Conservation (phyloP, 2,888 invertebrate species). For the Hylaea fasciaria region DNA sequence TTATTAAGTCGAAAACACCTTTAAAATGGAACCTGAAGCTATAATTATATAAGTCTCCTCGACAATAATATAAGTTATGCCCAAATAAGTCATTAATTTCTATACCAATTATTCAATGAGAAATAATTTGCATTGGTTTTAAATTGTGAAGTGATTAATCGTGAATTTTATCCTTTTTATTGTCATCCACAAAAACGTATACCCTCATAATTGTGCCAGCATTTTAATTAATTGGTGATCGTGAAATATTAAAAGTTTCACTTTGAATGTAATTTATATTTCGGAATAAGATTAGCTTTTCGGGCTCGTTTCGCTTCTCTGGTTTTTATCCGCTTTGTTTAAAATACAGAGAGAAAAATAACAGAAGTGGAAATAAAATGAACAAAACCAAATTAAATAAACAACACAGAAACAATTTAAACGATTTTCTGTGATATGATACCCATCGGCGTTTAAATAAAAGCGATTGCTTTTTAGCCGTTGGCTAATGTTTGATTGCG, state of each 20-base stretch:
- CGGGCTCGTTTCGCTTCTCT: slow-evolving; percentile 10
- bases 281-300: slow-evolving; percentile 13
- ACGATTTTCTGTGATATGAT: slow-evolving; percentile 5
- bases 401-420: slow-evolving; percentile 10
- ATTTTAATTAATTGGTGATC: slow-evolving; percentile 23
- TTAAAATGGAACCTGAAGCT: too few species aligned
- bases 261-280: slow-evolving; percentile 20
- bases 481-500: neutral
- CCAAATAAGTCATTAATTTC: neutral
- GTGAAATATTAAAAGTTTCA: slow-evolving; percentile 19
- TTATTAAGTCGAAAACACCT: too few species aligned
- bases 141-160: neutral
- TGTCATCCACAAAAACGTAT: slow-evolving; percentile 4
- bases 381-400: slow-evolving; percentile 14
- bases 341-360: slow-evolving; percentile 13
- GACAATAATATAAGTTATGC: too few species aligned
- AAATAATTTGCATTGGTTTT: neutral
- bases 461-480: neutral
- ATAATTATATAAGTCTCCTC: too few species aligned
- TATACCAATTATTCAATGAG: neutral
- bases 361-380: slow-evolving; percentile 10
- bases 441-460: neutral
- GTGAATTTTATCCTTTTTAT: slow-evolving; percentile 3
- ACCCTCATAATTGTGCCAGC: slow-evolving; percentile 10
- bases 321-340: slow-evolving; percentile 17